Evolutionary conservation across 2,797 vertebrate species (phyloP), one percentile per base, ranked within the genome.

Genomic region (Crax fasciolata): DNA sequence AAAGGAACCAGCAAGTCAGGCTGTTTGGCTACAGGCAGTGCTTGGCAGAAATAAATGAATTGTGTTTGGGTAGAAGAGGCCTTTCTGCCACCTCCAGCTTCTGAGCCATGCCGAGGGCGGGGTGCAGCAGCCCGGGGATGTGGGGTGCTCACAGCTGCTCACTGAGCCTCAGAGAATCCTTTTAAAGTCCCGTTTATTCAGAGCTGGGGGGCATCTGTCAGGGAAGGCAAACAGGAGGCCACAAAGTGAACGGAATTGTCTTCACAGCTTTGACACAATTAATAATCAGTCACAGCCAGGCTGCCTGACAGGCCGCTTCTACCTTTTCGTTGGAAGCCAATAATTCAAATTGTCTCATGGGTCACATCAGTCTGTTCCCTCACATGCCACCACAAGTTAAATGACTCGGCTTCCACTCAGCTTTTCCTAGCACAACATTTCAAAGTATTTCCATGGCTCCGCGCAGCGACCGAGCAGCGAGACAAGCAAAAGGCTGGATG

Each of bases 361-460:
- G 93, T 87, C 78, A 92, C 90, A 89, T 95, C 90, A 96, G 35
- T 46, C 89, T 59, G 68, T 73, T 95, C 96, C 92, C 89, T 92
- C 84, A 72, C 6, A 21, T 78, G 81, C 87, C 84, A 91, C 72
- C 90, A 96, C 95, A 97, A 83, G 90, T 39, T 90, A 85, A 94
- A 96, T 75, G 81, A 95, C 27, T 94, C 18, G 12, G 68, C 79
- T 79, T 73, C 63, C 5, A 72, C 35, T 83, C 92, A 85, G 74
- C 41, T 76, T 85, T 71, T 67, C 87, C 80, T 44, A 77, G 78
- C 72, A 3, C 17, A 84, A 87, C 85, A 89, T 90, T 89, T 85
- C 91, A 48, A 92, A 62, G 88, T 52, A 44, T 68, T 88, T 63
- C 89, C 17, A 54, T 1, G 4, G 74, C 57, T 70, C 44, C 27